Percentiles rank a stretch among this genome's conserved stretches.
phyloP scores from a whole-genome alignment of 2,113 vertebrate genomes.

The Hirundichthys speculiger region DNA sequence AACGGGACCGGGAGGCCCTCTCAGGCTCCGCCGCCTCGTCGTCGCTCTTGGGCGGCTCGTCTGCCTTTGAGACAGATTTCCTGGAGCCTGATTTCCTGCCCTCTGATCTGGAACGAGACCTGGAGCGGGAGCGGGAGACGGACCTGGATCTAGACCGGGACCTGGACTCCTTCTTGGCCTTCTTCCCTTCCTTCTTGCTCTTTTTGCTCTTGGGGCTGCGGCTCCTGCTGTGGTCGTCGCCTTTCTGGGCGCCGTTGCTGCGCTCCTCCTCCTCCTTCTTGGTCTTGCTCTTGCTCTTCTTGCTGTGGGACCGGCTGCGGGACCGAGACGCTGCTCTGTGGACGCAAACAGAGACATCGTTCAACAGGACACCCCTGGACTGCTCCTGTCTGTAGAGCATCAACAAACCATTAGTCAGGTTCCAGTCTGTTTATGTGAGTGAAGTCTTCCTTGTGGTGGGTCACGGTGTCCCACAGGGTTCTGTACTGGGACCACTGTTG shows the following conservation, averaged over 20 bases:
- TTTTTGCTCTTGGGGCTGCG: conserved; percentile 87
- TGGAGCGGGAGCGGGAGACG: conserved; percentile 82
- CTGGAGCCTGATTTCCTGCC: conserved; percentile 70
- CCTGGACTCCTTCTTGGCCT: conserved; percentile 78
- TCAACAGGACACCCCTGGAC: no score
- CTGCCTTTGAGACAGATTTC: conserved; percentile 72
- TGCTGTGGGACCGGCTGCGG: conserved; percentile 84
- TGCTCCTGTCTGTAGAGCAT: no score
- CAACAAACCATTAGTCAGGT: no score
- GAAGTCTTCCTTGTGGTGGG: no score
- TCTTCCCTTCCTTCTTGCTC: conserved; percentile 86
- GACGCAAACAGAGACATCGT: neutral
- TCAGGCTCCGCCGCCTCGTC: conserved; percentile 59
- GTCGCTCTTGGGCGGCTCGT: conserved; percentile 62
- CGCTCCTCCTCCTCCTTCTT: conserved; percentile 80
- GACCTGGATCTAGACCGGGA: conserved; percentile 77
- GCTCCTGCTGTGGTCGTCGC: conserved; percentile 81
- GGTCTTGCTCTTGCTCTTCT: conserved; percentile 76
- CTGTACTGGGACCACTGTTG: no score
- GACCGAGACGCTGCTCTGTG: conserved; percentile 88
- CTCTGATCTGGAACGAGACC: conserved; percentile 77
- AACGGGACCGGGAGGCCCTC: conserved; percentile 20
- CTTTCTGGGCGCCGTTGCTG: conserved; percentile 72
- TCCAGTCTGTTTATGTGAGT: no score
- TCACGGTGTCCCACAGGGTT: no score